Evolutionary conservation across 30 jellyfish, hydroid and myxozoan species (phyloP).

Genomic region (Aurelia sp.): DNA sequence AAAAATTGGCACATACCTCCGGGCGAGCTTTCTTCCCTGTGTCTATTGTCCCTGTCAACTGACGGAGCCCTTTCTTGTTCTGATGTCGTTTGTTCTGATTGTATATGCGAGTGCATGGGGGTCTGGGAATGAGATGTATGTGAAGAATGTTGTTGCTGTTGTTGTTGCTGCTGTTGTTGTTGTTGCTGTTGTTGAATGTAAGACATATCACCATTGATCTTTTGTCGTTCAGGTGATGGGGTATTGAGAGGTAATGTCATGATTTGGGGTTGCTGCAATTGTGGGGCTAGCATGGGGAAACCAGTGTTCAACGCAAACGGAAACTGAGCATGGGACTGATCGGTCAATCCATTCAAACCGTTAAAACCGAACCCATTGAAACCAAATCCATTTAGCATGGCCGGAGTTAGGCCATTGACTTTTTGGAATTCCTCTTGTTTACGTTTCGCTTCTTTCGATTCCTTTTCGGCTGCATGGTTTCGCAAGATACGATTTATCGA

Average conservation of each 20-base stretch:
- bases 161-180: constrained; percentile 63
- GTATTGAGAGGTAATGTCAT: constrained; percentile 91
- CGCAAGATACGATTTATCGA: constrained; percentile 94
- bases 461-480: constrained; percentile 98
- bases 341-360: constrained; percentile 84
- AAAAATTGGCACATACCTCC: constrained; percentile 3
- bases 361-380: constrained; percentile 92
- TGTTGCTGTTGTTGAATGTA: constrained; percentile 52
- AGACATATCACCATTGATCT: constrained; percentile 69
- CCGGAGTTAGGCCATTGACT: constrained; percentile 87
- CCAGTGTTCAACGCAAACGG: constrained; percentile 97
- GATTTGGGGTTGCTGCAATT: constrained; percentile 88
- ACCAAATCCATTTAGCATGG: constrained; percentile 90
- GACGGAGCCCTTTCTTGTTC: constrained; percentile 59
- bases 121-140: constrained; percentile 31
- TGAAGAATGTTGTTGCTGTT: constrained; percentile 24
- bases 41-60: constrained; percentile 52
- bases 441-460: constrained; percentile 94
- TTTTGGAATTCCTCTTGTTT: constrained; percentile 96
- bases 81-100: constrained; percentile 43
- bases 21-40: constrained; percentile 38
- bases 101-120: constrained; percentile 31
- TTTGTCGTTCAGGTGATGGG: constrained; percentile 95
- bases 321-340: constrained; percentile 86
- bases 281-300: constrained; percentile 92